Evolutionary conservation across 2,888 invertebrate genomes (phyloP), one percentile per base, ranked within the genome.

Genomic region (Clunio marinus): DNA sequence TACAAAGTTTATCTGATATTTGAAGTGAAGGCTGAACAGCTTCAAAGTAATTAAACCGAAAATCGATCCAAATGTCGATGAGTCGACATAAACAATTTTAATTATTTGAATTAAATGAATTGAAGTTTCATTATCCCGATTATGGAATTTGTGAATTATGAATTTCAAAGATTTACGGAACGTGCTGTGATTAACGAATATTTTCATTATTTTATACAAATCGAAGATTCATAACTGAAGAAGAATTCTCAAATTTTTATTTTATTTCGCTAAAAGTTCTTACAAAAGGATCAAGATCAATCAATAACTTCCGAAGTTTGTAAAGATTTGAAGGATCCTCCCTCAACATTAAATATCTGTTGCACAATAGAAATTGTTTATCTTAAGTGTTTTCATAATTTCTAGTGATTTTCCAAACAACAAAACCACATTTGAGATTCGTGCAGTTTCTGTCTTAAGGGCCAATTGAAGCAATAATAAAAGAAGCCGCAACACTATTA

Each of bases 401-500:
- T 41, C 2, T 41, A 10, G 41, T 41, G 41, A 41, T 41, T 41
- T 15, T 41, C n/a, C 15, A 41, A 10, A 41, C 2, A 8, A 4
- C 5, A 32, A 32, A 32, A 32, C 8, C 41, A 13, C n/a, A 3
- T 15, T 10, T n/a, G 41, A 41, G n/a, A n/a, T 41, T 41, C 41
- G 41, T 41, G 41, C 41, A 41, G 41, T 41, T 41, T n/a, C 10
- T 41, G 10, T 41, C 41, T 41, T 41, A 41, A 41, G 41, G 41
- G 41, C 41, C 41, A 41, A 41, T 41, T 41, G 41, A n/a, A 15
- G 41, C n/a, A 32, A 32, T 7, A 32, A 8, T 41, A 2, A 41
- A 41, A 41, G 41, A 41, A 41, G 15, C 41, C 41, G 41, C 41
- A 41, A n/a, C 41, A 10, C 41, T 41, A 41, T 41, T 41, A 41